Percentiles rank a stretch among this genome's conserved stretches.
Conservation (phyloP, 1,140 invertebrate genomes). For the Drosophila ercepeae region DNA sequence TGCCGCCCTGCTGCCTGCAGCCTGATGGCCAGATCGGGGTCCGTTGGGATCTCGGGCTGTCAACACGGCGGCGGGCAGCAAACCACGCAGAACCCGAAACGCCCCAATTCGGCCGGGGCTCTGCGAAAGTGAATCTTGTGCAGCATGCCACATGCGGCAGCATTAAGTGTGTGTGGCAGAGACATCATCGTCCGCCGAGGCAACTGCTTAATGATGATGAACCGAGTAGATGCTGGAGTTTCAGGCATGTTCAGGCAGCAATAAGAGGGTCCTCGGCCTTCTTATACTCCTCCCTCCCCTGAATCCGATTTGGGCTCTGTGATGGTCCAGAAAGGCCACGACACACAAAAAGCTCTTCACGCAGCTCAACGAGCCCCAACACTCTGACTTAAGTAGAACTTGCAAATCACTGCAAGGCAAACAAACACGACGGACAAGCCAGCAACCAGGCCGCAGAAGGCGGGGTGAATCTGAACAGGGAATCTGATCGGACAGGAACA, state of each 20-base stretch:
- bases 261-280: no score
- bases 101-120: constrained; percentile 60
- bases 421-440: constrained; percentile 64
- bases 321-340: constrained; percentile 38
- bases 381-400: constrained; percentile 78
- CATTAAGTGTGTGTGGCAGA: constrained; percentile 45
- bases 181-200: constrained; percentile 33
- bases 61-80: constrained; percentile 28
- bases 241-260: no score
- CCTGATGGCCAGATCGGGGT: not conserved
- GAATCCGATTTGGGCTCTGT: constrained; percentile 3
- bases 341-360: constrained; percentile 64
- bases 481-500: constrained; percentile 5
- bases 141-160: constrained; percentile 6
- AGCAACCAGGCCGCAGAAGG: constrained; percentile 2
- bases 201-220: constrained; percentile 78
- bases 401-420: constrained; percentile 79
- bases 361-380: constrained; percentile 57
- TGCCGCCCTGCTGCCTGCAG: constrained; percentile 67
- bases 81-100: constrained; percentile 57
- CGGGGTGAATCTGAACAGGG: not conserved
- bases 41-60: constrained; percentile 10
- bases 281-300: not conserved
- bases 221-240: constrained; percentile 49
- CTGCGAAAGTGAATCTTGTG: constrained; percentile 74